Evolutionary conservation across 2,888 invertebrate genomes (phyloP), one percentile per base, ranked within the genome.

Genomic region (Dicyrtoma fusca): DNA sequence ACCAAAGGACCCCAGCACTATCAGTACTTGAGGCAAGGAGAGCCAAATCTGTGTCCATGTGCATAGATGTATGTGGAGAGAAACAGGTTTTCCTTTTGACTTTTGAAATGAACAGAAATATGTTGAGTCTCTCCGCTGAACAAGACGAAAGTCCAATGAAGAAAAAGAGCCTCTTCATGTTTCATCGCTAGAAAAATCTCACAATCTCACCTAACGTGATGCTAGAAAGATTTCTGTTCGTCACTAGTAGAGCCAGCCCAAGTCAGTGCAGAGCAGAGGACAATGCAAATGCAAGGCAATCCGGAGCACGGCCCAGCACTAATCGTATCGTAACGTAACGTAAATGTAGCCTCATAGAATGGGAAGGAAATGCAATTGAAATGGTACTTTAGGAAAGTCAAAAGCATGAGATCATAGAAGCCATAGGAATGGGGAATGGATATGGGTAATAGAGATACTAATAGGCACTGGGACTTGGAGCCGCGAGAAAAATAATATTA

Each of bases 151-250:
- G 53, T 53, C 53, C 21, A 23, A 53, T 59, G 53, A 17, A 11
- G 53, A 53, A 21, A 19, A 10, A n/a, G 26, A 26, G 14, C 2
- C 34, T 49, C 47, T 62, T 51, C 25, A 53, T 64, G 51, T 62
- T 72, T 72, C 25, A 72, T 72, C 72, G 57, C 49, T 45, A 47
- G 26, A 62, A 73, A 70, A n/a, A n/a, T n/a, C 34, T 3, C 34
- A 34, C 34, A 34, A 73, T 73, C 73, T 73, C 66, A 73, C 69
- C 66, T 70, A 66, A 73, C 70, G 73, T 73, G 73, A 73, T 73
- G 69, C 65, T 49, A 73, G 19, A 49, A 49, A 62, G 62, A 64
- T 64, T 64, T 64, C n/a, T 2, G n/a, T n/a, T n/a, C n/a, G n/a
- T n/a, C n/a, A n/a, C n/a, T n/a, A 34, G 34, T 34, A 34, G 34